Percentiles rank a stretch among this genome's conserved stretches.
These are phyloP conservation scores for Agrochola macilenta DNA, from an alignment of 2,888 invertebrate species.

Conservation along the genomic window DNA sequence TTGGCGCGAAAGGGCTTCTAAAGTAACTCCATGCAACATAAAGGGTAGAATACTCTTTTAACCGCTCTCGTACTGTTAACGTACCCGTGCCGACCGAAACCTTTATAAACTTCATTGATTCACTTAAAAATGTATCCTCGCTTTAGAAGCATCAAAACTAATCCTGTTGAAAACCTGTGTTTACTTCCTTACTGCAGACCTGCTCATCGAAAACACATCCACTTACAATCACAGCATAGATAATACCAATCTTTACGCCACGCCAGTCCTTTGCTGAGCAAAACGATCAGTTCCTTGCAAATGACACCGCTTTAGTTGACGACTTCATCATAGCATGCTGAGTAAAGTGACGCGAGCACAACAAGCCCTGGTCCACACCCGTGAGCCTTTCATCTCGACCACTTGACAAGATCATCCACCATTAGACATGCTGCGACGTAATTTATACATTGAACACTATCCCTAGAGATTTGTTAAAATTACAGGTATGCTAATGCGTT, in stretches of 20 bases:
- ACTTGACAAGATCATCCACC: conserved; percentile 52
- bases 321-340: conserved; percentile 50
- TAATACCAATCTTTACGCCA: background rate
- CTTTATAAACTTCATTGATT: background rate
- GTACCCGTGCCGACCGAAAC: no score
- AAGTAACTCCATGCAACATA: background rate
- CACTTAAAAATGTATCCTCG: background rate
- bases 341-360: conserved; percentile 33
- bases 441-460: conserved; percentile 41
- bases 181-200: background rate
- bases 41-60: background rate
- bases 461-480: conserved; percentile 31
- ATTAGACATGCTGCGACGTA: conserved; percentile 50
- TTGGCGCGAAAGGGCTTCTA: background rate
- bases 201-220: conserved; percentile 1
- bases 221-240: background rate
- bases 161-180: background rate
- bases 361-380: conserved; percentile 16
- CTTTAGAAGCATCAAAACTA: background rate
- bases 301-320: conserved; percentile 56
- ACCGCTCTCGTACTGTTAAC: no score
- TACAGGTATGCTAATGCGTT: conserved; percentile 15
- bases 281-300: conserved; percentile 43
- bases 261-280: background rate
- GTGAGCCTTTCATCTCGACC: conserved; percentile 45